Percentiles rank a stretch among this genome's conserved stretches.
phyloP scores from a whole-genome alignment of 1,140 invertebrate species.

The Agrilus planipennis region DNA sequence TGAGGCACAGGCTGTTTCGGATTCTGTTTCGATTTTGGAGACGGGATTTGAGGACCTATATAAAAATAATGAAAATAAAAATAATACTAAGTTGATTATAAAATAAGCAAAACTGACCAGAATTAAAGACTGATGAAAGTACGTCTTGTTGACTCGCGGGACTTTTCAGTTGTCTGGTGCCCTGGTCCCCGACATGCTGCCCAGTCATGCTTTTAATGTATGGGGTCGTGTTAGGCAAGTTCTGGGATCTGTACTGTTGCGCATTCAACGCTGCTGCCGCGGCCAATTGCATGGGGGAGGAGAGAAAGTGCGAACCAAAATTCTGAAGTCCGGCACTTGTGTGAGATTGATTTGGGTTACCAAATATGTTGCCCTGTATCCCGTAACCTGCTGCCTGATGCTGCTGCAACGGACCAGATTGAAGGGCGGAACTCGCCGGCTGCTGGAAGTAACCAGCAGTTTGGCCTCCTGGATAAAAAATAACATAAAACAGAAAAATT shows the following conservation, averaged over 20 bases:
- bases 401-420: constrained; percentile 26
- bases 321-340: constrained; percentile 27
- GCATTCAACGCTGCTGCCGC: constrained; percentile 20
- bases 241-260: constrained; percentile 21
- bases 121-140: constrained; percentile 31
- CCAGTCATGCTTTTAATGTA: constrained; percentile 26
- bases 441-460: constrained; percentile 32
- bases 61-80: constrained; percentile 14
- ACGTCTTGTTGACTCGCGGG: constrained; percentile 30
- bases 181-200: constrained; percentile 12
- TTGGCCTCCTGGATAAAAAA: no score
- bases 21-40: constrained; percentile 30
- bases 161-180: constrained; percentile 27
- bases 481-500: no score
- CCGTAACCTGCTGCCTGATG: constrained; percentile 31
- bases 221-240: constrained; percentile 16
- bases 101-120: constrained; percentile 18
- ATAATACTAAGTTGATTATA: constrained; percentile 8
- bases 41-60: constrained; percentile 29
- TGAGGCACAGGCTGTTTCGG: constrained; percentile 30
- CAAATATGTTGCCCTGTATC: constrained; percentile 29
- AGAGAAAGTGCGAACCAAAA: constrained; percentile 14
- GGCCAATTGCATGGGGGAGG: constrained; percentile 18
- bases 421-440: constrained; percentile 26
- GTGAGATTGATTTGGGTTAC: constrained; percentile 29